Percentiles rank a stretch among this genome's conserved stretches.
Conservation (phyloP, 2,797 vertebrate genomes). For the Bradypus variegatus region DNA sequence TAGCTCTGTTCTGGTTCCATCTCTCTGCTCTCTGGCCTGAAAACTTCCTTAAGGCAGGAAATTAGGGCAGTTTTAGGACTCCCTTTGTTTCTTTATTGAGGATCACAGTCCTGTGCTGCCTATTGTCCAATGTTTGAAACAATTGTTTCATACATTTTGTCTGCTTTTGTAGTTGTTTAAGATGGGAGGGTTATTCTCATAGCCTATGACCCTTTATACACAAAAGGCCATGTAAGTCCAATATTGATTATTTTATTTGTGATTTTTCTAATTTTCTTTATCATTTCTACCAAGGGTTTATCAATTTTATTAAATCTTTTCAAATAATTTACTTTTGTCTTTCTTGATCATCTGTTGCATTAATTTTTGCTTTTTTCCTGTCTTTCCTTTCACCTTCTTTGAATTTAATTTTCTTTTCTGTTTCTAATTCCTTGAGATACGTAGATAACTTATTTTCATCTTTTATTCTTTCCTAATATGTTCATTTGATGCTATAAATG, state of each 20-base stretch:
- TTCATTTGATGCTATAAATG: background rate
- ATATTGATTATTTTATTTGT: conserved; percentile 3
- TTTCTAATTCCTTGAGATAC: background rate
- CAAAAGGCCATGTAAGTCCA: background rate
- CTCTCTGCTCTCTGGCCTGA: background rate
- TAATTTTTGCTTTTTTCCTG: background rate
- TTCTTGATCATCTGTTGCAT: conserved; percentile 32
- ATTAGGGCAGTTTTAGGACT: background rate
- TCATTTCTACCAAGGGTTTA: background rate
- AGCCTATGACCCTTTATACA: background rate
- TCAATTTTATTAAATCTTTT: conserved; percentile 17
- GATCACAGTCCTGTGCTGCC: background rate
- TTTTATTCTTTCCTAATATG: conserved; percentile 1
- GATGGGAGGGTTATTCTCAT: background rate
- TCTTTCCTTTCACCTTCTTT: background rate
- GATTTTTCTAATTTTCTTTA: background rate
- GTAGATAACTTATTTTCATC: background rate
- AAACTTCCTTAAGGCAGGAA: background rate
- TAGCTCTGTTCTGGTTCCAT: background rate
- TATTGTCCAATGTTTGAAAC: background rate
- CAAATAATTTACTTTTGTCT: background rate
- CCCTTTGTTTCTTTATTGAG: background rate
- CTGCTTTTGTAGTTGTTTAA: conserved; percentile 18
- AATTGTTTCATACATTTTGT: background rate
- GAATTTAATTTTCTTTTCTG: background rate